These are phyloP conservation scores for Heteractis magnifica DNA, from an alignment of 92 coral and sea anemone genomes.

Conservation along the genomic window DNA sequence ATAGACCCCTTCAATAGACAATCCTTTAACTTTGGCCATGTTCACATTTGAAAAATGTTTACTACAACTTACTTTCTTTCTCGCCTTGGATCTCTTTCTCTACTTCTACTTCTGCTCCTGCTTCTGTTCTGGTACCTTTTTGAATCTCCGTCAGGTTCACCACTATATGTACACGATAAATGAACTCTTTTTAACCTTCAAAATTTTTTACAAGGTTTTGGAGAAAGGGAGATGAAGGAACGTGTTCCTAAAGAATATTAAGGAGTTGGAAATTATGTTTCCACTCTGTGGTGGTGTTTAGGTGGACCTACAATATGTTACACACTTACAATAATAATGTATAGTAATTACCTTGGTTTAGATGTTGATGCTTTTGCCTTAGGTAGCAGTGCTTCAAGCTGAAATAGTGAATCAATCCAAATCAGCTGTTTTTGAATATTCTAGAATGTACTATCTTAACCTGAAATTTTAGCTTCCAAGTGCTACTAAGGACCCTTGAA, in stretches of 20 bases:
- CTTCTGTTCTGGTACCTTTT: slow-evolving; percentile 60
- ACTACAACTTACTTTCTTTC: slow-evolving; percentile 48
- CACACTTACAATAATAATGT: not conserved
- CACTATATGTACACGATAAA: too few relatives aligned
- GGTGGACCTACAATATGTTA: too few relatives aligned
- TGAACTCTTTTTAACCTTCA: not conserved
- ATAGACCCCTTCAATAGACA: not conserved
- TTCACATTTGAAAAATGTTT: not conserved
- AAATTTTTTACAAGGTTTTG: too few relatives aligned
- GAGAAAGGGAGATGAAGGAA: not conserved
- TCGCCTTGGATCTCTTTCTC: slow-evolving; percentile 64
- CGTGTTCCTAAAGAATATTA: too few relatives aligned
- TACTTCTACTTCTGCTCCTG: slow-evolving; percentile 82
- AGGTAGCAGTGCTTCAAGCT: slow-evolving; percentile 85
- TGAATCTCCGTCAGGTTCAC: slow-evolving; percentile 43
- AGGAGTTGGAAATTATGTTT: too few relatives aligned
- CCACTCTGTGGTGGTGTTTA: too few relatives aligned
- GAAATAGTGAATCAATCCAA: not conserved
- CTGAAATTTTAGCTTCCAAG: too few relatives aligned
- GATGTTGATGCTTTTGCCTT: slow-evolving; percentile 56
- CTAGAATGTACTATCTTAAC: too few relatives aligned
- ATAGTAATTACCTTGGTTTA: slow-evolving; percentile 41
- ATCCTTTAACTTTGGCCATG: not conserved
- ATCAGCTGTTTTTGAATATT: too few relatives aligned
- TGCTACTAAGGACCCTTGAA: too few relatives aligned